These are phyloP conservation scores for Malurus splendens DNA, from an alignment of 2,797 vertebrate genomes.

Conservation along the genomic window DNA sequence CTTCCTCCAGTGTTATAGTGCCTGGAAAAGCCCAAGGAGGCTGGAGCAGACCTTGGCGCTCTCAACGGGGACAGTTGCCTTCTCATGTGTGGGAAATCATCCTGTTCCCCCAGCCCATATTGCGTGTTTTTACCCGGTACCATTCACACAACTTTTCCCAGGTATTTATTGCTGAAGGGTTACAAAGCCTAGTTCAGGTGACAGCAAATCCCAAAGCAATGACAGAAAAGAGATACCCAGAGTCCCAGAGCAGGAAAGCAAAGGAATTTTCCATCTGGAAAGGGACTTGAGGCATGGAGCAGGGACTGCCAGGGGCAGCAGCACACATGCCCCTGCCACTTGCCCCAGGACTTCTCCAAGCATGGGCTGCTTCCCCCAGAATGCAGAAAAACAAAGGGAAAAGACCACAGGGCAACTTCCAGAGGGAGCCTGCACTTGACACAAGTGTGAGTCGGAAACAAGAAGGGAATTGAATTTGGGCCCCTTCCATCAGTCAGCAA, in stretches of 20 bases:
- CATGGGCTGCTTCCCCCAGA: neutral
- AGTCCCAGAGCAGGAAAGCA: neutral
- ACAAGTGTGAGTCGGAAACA: neutral
- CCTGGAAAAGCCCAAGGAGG: neutral
- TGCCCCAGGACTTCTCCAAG: slow-evolving; percentile 16
- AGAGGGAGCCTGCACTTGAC: slow-evolving; percentile 20
- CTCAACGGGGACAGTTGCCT: neutral
- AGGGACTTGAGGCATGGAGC: neutral
- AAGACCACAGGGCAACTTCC: slow-evolving; percentile 13
- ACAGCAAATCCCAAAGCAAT: slow-evolving; percentile 19
- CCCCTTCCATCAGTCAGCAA: slow-evolving; percentile 34
- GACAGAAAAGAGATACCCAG: neutral
- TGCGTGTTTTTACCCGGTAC: neutral
- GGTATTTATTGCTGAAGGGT: neutral
- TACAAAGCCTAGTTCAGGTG: neutral
- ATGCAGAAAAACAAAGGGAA: slow-evolving; percentile 16
- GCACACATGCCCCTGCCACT: neutral
- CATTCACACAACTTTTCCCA: neutral
- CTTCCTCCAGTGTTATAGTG: neutral
- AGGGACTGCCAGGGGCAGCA: neutral
- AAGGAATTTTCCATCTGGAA: slow-evolving; percentile 39
- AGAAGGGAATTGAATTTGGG: slow-evolving; percentile 41
- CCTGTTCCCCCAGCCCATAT: neutral
- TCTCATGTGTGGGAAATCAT: neutral
- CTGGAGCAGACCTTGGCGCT: neutral